Evolutionary conservation across 2,888 invertebrate genomes (phyloP).

Genomic region (Prosopocoilus inquinatus): DNA sequence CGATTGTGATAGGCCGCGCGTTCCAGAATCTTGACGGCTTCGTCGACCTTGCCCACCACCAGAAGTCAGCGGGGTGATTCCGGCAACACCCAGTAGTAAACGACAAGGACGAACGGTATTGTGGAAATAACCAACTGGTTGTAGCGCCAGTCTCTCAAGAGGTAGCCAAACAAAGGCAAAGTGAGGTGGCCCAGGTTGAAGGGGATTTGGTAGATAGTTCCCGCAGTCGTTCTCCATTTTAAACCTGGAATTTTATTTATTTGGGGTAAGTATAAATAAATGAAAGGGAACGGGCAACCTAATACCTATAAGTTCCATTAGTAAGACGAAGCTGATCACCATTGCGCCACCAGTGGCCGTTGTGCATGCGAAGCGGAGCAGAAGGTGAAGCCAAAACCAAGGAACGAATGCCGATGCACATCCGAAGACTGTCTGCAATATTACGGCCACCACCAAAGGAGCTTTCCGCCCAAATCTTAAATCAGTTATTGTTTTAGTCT

Average conservation of each 20-base stretch:
- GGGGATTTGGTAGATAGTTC: conserved; percentile 60
- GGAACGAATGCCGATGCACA: conserved; percentile 69
- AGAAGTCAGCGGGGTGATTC: conserved; percentile 81
- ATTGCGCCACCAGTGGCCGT: conserved; percentile 81
- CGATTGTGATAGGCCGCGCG: conserved; percentile 59
- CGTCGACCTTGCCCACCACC: conserved; percentile 62
- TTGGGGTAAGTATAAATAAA: no score
- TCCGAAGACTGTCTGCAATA: conserved; percentile 71
- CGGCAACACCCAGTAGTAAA: conserved; percentile 68
- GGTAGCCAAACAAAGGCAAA: conserved; percentile 56
- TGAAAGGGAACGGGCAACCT: conserved; percentile 15
- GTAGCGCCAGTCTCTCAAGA: conserved; percentile 56
- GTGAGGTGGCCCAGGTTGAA: conserved; percentile 59
- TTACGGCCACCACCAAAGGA: conserved; percentile 70
- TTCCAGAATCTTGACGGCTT: conserved; percentile 62
- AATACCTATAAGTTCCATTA: conserved; percentile 68
- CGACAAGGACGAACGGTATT: conserved; percentile 59
- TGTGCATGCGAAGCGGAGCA: conserved; percentile 69
- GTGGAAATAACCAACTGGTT: conserved; percentile 58
- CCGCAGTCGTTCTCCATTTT: conserved; percentile 57
- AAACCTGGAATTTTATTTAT: conserved; percentile 39
- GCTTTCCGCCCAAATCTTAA: conserved; percentile 72
- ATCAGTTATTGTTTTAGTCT: no score
- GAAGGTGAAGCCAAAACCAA: conserved; percentile 62
- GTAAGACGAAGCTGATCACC: conserved; percentile 72